Conservation (phyloP, 2,797 vertebrate species). For the Artibeus jamaicensis region DNA sequence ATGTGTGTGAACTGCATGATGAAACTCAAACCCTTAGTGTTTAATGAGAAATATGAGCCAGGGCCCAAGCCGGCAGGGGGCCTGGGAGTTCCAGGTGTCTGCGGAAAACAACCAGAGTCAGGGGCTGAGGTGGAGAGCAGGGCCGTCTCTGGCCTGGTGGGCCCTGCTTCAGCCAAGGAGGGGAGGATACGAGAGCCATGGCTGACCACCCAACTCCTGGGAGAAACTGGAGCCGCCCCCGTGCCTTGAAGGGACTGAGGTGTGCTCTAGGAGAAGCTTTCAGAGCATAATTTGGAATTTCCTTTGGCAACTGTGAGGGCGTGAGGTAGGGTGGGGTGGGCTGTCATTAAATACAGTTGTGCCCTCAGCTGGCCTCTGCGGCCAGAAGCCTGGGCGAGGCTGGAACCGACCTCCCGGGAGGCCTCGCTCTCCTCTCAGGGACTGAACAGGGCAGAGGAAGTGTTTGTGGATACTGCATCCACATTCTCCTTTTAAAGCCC, state of each 20-base stretch:
- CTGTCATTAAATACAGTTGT: not conserved
- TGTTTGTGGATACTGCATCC: too few relatives aligned
- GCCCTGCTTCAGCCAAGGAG: not conserved
- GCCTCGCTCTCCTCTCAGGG: not conserved
- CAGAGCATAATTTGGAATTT: not conserved
- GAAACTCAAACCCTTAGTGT: constrained; percentile 64
- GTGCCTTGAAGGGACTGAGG: not conserved
- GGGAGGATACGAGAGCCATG: fast-evolving
- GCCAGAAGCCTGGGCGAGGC: not conserved
- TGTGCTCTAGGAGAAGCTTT: not conserved
- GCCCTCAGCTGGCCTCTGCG: not conserved
- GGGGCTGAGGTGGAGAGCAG: not conserved
- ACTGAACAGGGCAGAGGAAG: not conserved
- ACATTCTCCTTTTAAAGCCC: not conserved
- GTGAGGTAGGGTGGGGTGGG: not conserved
- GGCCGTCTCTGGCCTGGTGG: not conserved
- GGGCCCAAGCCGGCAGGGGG: constrained; percentile 47
- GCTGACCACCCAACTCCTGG: too few relatives aligned
- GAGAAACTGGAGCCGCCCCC: not conserved
- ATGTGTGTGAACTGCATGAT: constrained; percentile 63
- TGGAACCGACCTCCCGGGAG: not conserved
- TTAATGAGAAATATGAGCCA: constrained; percentile 52
- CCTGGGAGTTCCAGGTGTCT: constrained; percentile 46
- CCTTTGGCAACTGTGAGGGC: not conserved
- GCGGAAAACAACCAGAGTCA: constrained; percentile 53